Evolutionary conservation across 2,113 vertebrate genomes (phyloP).

Genomic region (Struthidea cinerea): DNA sequence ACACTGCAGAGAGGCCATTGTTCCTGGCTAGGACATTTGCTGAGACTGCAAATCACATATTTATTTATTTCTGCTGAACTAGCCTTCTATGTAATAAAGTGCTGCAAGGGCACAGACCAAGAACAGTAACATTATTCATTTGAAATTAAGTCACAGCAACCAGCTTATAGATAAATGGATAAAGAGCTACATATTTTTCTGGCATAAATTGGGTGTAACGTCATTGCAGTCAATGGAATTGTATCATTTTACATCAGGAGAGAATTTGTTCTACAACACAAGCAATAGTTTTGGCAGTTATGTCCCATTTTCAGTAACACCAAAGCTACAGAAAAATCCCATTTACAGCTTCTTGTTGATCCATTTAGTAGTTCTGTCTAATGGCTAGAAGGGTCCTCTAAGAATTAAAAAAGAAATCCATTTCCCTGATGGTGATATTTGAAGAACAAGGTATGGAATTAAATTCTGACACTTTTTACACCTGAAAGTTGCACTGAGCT

Average conservation of each 20-base stretch:
- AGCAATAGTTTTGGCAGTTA: constrained; percentile 3
- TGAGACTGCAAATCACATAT: constrained; percentile 56
- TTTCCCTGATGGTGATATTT: not conserved
- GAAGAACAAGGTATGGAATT: not conserved
- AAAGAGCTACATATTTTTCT: constrained; percentile 27
- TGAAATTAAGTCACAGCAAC: constrained; percentile 58
- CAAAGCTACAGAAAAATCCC: constrained; percentile 14
- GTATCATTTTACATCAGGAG: constrained; percentile 12
- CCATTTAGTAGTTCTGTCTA: not conserved
- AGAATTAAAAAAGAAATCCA: not conserved
- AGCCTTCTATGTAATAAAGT: constrained; percentile 58
- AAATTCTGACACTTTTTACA: not conserved
- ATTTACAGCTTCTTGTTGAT: constrained; percentile 28
- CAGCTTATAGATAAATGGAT: constrained; percentile 53
- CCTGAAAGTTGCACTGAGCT: not conserved
- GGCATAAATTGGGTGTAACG: constrained; percentile 6
- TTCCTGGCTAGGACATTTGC: constrained; percentile 46
- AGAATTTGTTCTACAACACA: constrained; percentile 24
- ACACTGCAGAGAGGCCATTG: constrained; percentile 43
- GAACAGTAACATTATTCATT: constrained; percentile 58
- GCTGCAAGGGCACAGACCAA: constrained; percentile 50
- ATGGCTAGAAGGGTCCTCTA: not conserved
- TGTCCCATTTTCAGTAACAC: not conserved
- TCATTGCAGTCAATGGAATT: constrained; percentile 36
- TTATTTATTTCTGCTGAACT: constrained; percentile 68